phyloP scores from a whole-genome alignment of 2,888 invertebrate genomes.

The Penaeus monodon region DNA sequence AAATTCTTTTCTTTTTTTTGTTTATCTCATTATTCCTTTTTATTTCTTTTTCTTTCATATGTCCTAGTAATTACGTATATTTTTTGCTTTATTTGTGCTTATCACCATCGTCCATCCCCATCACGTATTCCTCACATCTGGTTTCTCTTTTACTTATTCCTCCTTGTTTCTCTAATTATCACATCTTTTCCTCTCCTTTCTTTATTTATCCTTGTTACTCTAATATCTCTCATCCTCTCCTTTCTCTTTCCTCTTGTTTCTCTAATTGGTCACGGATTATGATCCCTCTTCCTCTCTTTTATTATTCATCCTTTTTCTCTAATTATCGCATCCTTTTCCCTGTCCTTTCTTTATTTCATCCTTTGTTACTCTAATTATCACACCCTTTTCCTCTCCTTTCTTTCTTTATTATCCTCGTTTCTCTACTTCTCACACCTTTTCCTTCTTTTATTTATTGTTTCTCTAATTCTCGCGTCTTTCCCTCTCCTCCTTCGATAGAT shows the following conservation, averaged over 20 bases:
- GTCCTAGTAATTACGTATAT: neutral
- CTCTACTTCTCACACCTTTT: too few species aligned
- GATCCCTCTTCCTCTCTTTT: neutral
- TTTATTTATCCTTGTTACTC: neutral
- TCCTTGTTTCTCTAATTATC: neutral
- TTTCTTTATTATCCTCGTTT: too few species aligned
- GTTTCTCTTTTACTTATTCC: neutral
- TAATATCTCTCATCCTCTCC: neutral
- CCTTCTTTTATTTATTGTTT: too few species aligned
- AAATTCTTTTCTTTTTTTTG: too few species aligned
- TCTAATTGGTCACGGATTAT: too few species aligned
- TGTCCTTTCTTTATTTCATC: too few species aligned
- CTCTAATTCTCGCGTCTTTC: neutral
- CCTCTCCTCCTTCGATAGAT: slow-evolving; percentile 28
- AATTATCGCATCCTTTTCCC: too few species aligned
- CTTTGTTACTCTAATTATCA: too few species aligned
- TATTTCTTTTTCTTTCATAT: neutral
- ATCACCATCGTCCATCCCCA: neutral
- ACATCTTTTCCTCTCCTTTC: neutral
- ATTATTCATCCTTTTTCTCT: too few species aligned
- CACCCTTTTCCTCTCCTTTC: too few species aligned
- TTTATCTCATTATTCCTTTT: too few species aligned
- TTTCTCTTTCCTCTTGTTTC: neutral
- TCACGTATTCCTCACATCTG: slow-evolving; percentile 10
- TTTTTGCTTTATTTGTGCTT: neutral